A percentile compares a stretch with the other conserved stretches of the same genome.
phyloP scores from a whole-genome alignment of 53 echinoderm and acorn worm genomes.

The Crossaster papposus region DNA sequence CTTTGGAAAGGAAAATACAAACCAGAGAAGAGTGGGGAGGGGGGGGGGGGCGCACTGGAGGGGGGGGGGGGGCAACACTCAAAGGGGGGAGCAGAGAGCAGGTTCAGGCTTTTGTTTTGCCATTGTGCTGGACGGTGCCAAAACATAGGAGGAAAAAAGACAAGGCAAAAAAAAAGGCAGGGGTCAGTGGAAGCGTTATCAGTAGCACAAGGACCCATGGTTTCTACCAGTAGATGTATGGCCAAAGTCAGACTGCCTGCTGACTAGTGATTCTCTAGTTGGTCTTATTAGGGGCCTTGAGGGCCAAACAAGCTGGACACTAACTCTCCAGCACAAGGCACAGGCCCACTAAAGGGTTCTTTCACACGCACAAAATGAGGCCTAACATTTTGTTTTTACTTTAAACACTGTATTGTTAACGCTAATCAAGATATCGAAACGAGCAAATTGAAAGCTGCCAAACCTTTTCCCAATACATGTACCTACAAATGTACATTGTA shows the following conservation, averaged over 20 bases:
- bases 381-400: no score
- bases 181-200: not conserved
- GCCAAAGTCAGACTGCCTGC: not conserved
- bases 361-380: not conserved
- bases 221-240: no score
- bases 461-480: no score
- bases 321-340: no score
- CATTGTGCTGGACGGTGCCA: not conserved
- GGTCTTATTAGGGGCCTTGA: not conserved
- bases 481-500: no score
- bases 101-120: conserved; percentile 7
- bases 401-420: not conserved
- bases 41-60: no score
- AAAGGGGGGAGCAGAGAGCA: not conserved
- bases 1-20: conserved; percentile 18
- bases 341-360: not conserved
- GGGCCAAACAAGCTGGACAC: not conserved
- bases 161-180: no score
- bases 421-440: not conserved
- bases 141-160: not conserved
- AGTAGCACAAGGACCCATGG: no score
- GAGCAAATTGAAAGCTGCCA: not conserved
- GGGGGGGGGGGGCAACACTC: not conserved
- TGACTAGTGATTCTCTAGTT: conserved; percentile 8
- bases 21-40: not conserved